Percentiles rank a stretch among this genome's conserved stretches.
These are phyloP conservation scores for Aphrocallistes beatrix DNA, from an alignment of 37 sponge, comb jelly and placozoan species.

Conservation along the genomic window DNA sequence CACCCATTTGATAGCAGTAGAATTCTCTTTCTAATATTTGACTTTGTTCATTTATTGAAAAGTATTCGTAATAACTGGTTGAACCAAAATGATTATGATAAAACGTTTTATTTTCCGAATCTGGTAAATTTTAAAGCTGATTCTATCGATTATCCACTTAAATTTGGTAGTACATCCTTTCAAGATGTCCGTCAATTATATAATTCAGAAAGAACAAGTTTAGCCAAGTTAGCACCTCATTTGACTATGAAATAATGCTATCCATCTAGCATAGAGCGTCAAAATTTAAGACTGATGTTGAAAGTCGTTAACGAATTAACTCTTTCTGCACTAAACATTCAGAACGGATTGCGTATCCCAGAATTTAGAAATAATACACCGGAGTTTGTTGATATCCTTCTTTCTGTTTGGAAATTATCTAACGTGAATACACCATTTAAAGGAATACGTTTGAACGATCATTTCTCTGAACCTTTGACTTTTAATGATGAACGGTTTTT, in stretches of 20 bases:
- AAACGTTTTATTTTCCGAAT: too few species aligned
- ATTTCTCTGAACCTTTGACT: background rate
- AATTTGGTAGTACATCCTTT: background rate
- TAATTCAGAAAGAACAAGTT: background rate
- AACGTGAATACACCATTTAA: background rate
- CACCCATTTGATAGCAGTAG: too few species aligned
- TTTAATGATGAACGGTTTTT: background rate
- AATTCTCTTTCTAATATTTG: too few species aligned
- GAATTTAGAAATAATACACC: background rate
- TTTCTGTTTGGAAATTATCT: background rate
- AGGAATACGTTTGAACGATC: background rate
- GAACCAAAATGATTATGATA: too few species aligned
- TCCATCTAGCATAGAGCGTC: background rate
- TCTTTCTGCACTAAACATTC: background rate
- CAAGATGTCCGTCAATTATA: background rate
- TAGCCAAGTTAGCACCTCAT: background rate
- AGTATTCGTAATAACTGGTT: too few species aligned
- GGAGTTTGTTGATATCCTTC: background rate
- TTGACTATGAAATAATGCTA: background rate
- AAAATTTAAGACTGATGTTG: background rate
- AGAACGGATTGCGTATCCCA: background rate
- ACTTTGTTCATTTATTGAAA: too few species aligned
- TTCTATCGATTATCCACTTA: too few species aligned
- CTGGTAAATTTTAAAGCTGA: too few species aligned
- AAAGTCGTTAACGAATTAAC: background rate